phyloP scores from a whole-genome alignment of 2,888 invertebrate species.

The Caenorhabditis macrosperma region DNA sequence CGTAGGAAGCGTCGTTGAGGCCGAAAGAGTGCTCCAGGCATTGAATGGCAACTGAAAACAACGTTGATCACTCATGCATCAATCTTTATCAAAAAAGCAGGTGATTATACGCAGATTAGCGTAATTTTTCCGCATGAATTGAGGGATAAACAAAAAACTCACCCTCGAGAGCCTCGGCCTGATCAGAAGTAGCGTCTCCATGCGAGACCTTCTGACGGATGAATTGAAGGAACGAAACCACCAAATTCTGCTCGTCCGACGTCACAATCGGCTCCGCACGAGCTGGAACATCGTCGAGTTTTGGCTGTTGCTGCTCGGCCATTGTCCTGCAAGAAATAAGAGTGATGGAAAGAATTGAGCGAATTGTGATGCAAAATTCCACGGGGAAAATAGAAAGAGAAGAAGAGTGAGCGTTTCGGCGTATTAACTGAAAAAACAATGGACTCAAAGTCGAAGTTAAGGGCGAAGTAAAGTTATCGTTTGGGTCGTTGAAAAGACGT shows the following conservation, averaged over 20 bases:
- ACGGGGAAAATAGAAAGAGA: too few species aligned
- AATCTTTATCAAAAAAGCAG: too few species aligned
- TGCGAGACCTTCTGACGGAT: conserved; percentile 77
- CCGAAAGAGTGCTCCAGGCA: conserved; percentile 91
- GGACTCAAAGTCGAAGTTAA: too few species aligned
- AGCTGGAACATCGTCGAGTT: neutral
- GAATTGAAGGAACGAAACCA: conserved; percentile 78
- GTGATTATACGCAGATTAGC: too few species aligned
- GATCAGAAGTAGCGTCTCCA: conserved; percentile 72
- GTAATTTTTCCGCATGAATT: too few species aligned
- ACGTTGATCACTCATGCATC: neutral
- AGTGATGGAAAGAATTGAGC: too few species aligned
- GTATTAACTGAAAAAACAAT: too few species aligned
- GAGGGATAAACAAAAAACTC: too few species aligned
- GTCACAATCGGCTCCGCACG: conserved; percentile 23
- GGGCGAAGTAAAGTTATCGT: too few species aligned
- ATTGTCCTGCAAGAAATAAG: conserved; percentile 13
- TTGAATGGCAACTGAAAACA: conserved; percentile 88
- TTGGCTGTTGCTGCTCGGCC: conserved; percentile 11
- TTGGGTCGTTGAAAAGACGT: too few species aligned
- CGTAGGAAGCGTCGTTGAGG: conserved; percentile 83
- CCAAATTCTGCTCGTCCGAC: conserved; percentile 74
- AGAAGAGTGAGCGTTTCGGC: too few species aligned
- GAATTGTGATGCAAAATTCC: too few species aligned
- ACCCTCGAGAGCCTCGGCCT: conserved; percentile 78